Conservation (phyloP, 2,113 vertebrate genomes). For the Pedetes capensis region DNA sequence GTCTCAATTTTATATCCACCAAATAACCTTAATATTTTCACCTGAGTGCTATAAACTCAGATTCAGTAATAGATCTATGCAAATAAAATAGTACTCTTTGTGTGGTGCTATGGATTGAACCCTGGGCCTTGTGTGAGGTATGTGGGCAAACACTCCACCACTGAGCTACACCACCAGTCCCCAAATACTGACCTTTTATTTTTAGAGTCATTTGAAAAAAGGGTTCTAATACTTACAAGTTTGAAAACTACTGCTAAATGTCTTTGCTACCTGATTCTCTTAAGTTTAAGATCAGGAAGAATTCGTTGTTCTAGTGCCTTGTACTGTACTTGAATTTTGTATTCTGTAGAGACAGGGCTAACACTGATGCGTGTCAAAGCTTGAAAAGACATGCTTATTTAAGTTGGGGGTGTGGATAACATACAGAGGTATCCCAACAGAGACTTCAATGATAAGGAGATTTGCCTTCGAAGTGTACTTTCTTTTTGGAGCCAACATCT, state of each 20-base stretch:
- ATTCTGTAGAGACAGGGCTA: background rate
- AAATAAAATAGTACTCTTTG: background rate
- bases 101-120: background rate
- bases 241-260: background rate
- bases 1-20: background rate
- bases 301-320: rapidly evolving
- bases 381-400: background rate
- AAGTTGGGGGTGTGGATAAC: background rate
- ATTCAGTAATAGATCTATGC: background rate
- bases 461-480: background rate
- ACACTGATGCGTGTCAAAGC: background rate
- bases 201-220: background rate
- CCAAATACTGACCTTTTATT: background rate
- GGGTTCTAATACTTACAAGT: too few species aligned
- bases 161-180: background rate
- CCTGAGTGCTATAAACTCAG: background rate
- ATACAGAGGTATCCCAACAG: background rate
- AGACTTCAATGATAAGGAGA: background rate
- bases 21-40: background rate
- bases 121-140: background rate
- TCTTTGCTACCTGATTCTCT: background rate
- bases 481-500: background rate
- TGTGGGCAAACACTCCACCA: background rate
- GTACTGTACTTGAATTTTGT: background rate
- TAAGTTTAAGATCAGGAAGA: background rate